Evolutionary conservation across 2,113 vertebrate genomes (phyloP).

Genomic region (Etia nguti): DNA sequence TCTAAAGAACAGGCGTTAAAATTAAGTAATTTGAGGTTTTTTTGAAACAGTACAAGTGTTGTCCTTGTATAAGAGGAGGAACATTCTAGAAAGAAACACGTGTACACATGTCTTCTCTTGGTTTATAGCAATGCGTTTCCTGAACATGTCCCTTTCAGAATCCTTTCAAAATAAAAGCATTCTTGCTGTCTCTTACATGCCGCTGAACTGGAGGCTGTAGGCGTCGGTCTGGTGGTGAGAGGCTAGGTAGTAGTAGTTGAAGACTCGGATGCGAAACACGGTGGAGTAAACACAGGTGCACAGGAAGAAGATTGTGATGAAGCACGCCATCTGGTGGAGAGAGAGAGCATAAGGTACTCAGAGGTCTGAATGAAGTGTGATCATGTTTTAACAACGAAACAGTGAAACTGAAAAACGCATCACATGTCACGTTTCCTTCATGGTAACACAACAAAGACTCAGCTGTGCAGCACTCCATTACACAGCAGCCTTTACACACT

Average conservation of each 20-base stretch:
- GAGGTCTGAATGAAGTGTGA: not conserved
- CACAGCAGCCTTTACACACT: not conserved
- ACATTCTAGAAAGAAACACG: not conserved
- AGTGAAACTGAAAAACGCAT: not conserved
- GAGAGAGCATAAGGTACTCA: not conserved
- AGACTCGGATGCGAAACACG: conserved; percentile 95
- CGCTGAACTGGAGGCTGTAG: conserved; percentile 98
- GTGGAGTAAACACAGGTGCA: conserved; percentile 97
- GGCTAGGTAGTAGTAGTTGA: conserved; percentile 98
- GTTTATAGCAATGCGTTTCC: not conserved
- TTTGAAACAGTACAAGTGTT: not conserved
- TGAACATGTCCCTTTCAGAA: not conserved
- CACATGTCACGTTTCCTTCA: not conserved
- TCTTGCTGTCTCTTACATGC: conserved; percentile 80
- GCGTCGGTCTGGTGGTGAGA: conserved; percentile 97
- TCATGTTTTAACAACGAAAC: not conserved
- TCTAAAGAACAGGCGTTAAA: not conserved
- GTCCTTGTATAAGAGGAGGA: not conserved
- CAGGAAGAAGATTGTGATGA: conserved; percentile 96
- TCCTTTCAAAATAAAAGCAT: not conserved
- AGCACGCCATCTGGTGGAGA: conserved; percentile 88
- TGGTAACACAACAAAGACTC: not conserved
- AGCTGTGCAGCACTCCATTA: not conserved
- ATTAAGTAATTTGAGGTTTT: not conserved
- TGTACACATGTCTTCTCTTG: not conserved